Evolutionary conservation across 2,797 vertebrate species (phyloP), one percentile per base, ranked within the genome.

Genomic region (Fistularia commersonii): DNA sequence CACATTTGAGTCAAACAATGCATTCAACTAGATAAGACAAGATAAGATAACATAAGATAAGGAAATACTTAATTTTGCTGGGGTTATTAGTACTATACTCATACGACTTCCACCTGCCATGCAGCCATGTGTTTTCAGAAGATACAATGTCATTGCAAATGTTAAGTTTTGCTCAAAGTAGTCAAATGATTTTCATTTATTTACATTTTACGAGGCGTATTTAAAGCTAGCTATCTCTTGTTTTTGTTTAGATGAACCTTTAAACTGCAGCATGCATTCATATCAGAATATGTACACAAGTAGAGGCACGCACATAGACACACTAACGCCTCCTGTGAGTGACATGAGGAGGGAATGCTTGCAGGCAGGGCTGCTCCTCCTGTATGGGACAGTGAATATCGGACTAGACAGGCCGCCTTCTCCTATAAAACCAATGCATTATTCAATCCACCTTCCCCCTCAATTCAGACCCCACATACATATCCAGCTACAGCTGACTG

Each of bases 371-470:
- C 70, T 42, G 51, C 61, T 65, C 50, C 58, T 70, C 74, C 51
- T 63, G 69, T 72, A 64, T 53, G 72, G 79, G 79, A 80, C 69
- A 59, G 66, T 67, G 70, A 70, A 79, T 76, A 77, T 85, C 68
- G 64, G 68, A 78, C 61, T 64, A 74, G 83, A 81, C 80, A 77
- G 68, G 70, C 76, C 66, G 70, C 77, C 73, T 52, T 66, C 69
- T 83, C 57, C 65, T 61, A 68, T 81, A 77, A 85, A 83, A 51
- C 53, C 70, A 81, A 79, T 87, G 70, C 85, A 85, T 85, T 83
- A 85, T 84, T 85, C 80, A 84, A 44, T 48, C 65, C 49, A 57
- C 57, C 68, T 67, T 68, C 68, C 76, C 41, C 59, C 38, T 71
- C 74, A 49, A 37, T 70, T 66, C 58, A 82, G 57, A 68, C 70